Evolutionary conservation across 2,113 vertebrate genomes (phyloP), one percentile per base, ranked within the genome.

Genomic region (Neolamprologus devosi): DNA sequence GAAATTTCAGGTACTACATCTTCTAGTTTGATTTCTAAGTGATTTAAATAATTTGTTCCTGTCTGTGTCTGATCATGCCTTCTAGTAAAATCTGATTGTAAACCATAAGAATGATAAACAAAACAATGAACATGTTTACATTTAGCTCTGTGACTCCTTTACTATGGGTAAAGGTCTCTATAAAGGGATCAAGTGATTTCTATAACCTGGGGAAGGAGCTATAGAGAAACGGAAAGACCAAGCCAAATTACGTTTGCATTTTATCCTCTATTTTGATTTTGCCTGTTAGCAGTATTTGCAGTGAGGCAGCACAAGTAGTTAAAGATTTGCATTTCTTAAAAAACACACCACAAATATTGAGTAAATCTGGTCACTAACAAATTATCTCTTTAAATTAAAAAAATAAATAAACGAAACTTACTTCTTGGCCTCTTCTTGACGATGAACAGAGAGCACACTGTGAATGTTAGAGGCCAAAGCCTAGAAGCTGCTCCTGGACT

Each of bases 371-470:
- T 65, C 23, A 42, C 26, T 42, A 35, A 79, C 3, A 53, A 33
- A 35, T 30, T 53, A 5, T n/a, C 10, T 78, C 23, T 19, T 30
- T 19, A 78, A 78, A 16, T 78, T 19, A 1, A 73, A 68, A 57
- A 45, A 45, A 4, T 2, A 40, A 45, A 10, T 0, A 45, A 78
- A 23, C 0, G 0, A 45, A 45, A 53, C 11, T n/a, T 19, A 79
- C 17, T 51, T 14, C 73, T 55, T 68, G 16, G 45, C 21, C 7
- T 80, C 5, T 21, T 80, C 17, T 83, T 17, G 16, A 47, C 3
- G 9, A 19, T 47, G 45, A 68, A 26, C 14, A 65, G 37, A 9
- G 9, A 80, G 2, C 45, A 26, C 30, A n/a, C 37, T 13, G 35
- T 82, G 5, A 47, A 19, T 23, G 68, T 16, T 13, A 55, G 26